A percentile compares a stretch with the other conserved stretches of the same genome.
Evolutionary conservation across 2,797 vertebrate genomes (phyloP).

Genomic region (Melanotaenia boesemani): DNA sequence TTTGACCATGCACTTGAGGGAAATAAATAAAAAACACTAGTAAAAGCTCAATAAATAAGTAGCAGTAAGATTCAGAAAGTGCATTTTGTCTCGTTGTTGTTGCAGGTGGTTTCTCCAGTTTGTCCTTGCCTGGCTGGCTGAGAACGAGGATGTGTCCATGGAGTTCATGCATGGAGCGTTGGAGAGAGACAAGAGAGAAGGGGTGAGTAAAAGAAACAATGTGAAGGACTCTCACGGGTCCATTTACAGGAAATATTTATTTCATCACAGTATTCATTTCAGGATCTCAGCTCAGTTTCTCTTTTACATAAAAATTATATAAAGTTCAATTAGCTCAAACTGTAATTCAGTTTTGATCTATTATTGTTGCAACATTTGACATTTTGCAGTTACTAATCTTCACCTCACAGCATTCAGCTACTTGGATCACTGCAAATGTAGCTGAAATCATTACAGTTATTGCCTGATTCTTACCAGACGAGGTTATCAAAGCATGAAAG

Average conservation of each 20-base stretch:
- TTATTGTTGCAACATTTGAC: too few species aligned
- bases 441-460: too few species aligned
- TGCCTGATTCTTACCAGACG: too few species aligned
- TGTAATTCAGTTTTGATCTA: neutral
- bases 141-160: slow-evolving; percentile 97
- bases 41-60: too few species aligned
- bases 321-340: neutral
- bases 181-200: slow-evolving; percentile 97
- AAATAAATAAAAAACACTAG: too few species aligned
- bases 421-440: too few species aligned
- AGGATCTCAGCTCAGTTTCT: neutral
- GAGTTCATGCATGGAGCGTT: slow-evolving; percentile 96
- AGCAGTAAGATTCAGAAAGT: neutral
- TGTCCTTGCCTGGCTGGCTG: slow-evolving; percentile 95
- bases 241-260: neutral
- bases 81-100: slow-evolving; percentile 11
- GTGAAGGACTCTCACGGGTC: neutral
- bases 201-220: slow-evolving; percentile 79
- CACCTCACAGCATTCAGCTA: too few species aligned
- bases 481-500: too few species aligned
- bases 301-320: neutral
- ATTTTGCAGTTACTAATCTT: too few species aligned
- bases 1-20: too few species aligned
- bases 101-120: slow-evolving; percentile 96
- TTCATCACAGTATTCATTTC: neutral